These are phyloP conservation scores for Probaryconus sp. DNA, from an alignment of 1,140 invertebrate genomes.

Conservation along the genomic window DNA sequence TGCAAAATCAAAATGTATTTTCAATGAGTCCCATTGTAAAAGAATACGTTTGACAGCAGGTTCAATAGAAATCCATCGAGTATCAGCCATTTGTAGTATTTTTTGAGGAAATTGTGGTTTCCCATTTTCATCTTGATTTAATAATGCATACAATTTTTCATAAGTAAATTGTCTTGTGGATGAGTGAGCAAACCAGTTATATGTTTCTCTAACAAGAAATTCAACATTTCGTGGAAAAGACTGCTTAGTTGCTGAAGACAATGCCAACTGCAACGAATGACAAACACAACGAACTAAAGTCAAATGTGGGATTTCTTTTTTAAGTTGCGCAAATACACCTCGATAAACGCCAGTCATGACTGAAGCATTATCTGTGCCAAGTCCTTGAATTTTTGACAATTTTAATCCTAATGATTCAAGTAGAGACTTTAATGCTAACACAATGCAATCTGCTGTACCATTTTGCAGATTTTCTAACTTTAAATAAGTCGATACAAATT, in stretches of 20 bases:
- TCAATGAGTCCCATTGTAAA: conserved; percentile 67
- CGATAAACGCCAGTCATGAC: conserved; percentile 70
- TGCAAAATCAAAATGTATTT: conserved; percentile 55
- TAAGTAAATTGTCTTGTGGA: conserved; percentile 45
- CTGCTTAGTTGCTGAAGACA: conserved; percentile 51
- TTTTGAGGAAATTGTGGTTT: conserved; percentile 53
- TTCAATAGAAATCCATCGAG: conserved; percentile 64
- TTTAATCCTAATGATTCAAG: conserved; percentile 20
- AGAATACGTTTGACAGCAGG: conserved; percentile 59
- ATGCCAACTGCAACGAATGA: conserved; percentile 66
- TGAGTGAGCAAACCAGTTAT: conserved; percentile 68
- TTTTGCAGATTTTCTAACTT: conserved; percentile 22
- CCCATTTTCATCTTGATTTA: conserved; percentile 66
- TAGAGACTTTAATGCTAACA: conserved; percentile 11
- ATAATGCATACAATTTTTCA: conserved; percentile 64
- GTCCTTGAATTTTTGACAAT: conserved; percentile 45
- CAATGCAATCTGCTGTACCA: conserved; percentile 36
- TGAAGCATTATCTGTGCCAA: conserved; percentile 70
- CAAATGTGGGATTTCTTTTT: conserved; percentile 40
- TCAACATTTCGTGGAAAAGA: conserved; percentile 67
- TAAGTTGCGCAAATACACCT: conserved; percentile 62
- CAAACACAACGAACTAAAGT: conserved; percentile 56
- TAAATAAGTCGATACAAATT: conserved; percentile 41
- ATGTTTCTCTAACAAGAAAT: conserved; percentile 70
- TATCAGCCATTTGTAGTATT: conserved; percentile 65